Percentiles rank a stretch among this genome's conserved stretches.
These are phyloP conservation scores for Antheraea yamamai DNA, from an alignment of 2,888 invertebrate species.

Conservation along the genomic window DNA sequence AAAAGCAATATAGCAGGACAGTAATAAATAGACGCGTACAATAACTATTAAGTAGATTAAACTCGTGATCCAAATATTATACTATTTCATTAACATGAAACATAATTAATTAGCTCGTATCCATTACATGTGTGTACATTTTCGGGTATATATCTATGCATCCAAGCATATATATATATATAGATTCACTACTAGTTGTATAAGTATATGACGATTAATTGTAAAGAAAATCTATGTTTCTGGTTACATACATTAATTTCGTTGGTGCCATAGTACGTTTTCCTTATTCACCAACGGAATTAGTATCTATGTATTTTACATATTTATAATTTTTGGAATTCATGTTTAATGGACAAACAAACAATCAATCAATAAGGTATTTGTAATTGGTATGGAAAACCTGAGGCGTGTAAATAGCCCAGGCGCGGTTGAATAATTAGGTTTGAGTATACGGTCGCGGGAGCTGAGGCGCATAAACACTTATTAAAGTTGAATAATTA, in stretches of 20 bases:
- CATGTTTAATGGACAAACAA: too few relatives aligned
- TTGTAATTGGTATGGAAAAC: too few relatives aligned
- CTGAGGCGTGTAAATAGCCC: too few relatives aligned
- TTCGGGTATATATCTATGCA: not conserved
- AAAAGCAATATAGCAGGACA: not conserved
- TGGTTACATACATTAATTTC: not conserved
- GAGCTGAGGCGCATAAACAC: too few relatives aligned
- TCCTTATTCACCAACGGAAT: too few relatives aligned
- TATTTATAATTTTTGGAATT: too few relatives aligned
- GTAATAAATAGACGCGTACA: not conserved
- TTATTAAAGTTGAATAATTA: too few relatives aligned
- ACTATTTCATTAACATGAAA: slow-evolving; percentile 5
- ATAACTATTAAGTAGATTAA: slow-evolving; percentile 13
- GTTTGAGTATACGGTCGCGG: too few relatives aligned
- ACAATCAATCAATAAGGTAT: too few relatives aligned
- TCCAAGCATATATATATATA: not conserved
- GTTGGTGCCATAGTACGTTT: too few relatives aligned
- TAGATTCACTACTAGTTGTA: not conserved
- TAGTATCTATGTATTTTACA: too few relatives aligned
- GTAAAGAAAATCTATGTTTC: not conserved
- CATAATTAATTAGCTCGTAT: not conserved
- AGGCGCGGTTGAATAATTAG: too few relatives aligned
- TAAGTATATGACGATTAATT: not conserved
- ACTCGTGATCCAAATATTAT: slow-evolving; percentile 12
- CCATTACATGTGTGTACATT: not conserved